These are phyloP conservation scores for Agrilus planipennis DNA, from an alignment of 1,140 invertebrate genomes.

Conservation along the genomic window DNA sequence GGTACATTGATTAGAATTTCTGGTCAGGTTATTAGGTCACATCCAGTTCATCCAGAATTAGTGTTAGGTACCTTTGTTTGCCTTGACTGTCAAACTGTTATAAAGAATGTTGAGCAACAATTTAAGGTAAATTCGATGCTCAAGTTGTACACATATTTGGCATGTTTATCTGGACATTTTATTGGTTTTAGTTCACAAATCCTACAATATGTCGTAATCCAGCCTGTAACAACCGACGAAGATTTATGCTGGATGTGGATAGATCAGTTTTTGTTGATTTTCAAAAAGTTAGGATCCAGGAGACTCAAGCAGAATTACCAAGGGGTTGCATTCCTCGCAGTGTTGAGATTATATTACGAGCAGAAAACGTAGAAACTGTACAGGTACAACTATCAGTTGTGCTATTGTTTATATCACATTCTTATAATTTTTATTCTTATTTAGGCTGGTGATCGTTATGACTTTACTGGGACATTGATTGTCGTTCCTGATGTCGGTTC, in stretches of 20 bases:
- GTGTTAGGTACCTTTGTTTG: conserved; percentile 76
- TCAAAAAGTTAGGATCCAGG: conserved; percentile 97
- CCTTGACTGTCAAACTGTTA: conserved; percentile 89
- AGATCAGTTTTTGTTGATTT: conserved; percentile 97
- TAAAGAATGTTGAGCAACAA: conserved; percentile 94
- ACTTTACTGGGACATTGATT: conserved; percentile 95
- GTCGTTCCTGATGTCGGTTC: conserved; percentile 93
- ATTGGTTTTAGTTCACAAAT: conserved; percentile 61
- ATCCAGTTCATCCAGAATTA: conserved; percentile 95
- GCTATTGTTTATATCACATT: neutral
- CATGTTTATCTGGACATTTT: conserved; percentile 3
- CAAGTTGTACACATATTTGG: conserved; percentile 4
- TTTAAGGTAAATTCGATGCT: conserved; percentile 86
- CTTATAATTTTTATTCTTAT: conserved; percentile 3
- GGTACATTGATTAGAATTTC: conserved; percentile 90
- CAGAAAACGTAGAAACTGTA: conserved; percentile 92
- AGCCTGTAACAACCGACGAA: conserved; percentile 81
- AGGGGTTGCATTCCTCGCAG: conserved; percentile 93
- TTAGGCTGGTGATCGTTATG: conserved; percentile 67
- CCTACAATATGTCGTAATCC: conserved; percentile 94
- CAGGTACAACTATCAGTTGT: conserved; percentile 66
- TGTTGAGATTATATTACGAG: conserved; percentile 91
- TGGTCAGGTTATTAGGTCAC: conserved; percentile 96
- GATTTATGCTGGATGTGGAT: conserved; percentile 86
- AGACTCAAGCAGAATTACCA: conserved; percentile 94